Base-by-base conservation (phyloP, 1,140 invertebrate species). In the Aleiodes sp. region DNA sequence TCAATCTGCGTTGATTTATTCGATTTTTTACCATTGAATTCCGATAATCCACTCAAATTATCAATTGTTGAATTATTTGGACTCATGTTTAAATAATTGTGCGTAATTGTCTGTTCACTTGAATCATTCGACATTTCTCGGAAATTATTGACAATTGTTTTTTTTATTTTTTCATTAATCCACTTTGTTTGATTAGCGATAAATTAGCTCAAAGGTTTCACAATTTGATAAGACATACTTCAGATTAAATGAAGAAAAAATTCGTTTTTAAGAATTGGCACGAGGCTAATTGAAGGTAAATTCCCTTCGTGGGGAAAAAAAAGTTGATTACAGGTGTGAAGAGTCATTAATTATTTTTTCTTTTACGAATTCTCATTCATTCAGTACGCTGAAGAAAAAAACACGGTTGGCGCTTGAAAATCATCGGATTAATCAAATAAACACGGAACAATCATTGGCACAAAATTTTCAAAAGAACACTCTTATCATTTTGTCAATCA, bases 1-100 rank as follows among this genome's bases (percentile, higher is more conserved):
- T 84, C 83, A 1, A 75, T 82, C 57, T 83, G 81, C 3, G 83
- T 85, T 4, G 76, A 80, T 67, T 83, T 84, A 39, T 76, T 76
- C 1, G 64, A 78, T 52, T 65, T 80, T 19, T 16, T 2, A 7
- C 46, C 46, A 10, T 6, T 52, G 14, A 52, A 24, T 21, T 52
- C 46, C 14, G 46, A 52, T 35, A 35, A 6, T 35, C 31, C 4
- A 4, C 31, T 35, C 31, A 6, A 10, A 35, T 35, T 35, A 10
- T 4, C 31, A 35, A 10, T 35, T 35, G 10, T 35, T 35, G 39
- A 1, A 43, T 6, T 43, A 8, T 8, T 43, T 16, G n/a, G n/a
- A 2, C n/a, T 6, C 39, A 43, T 43, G 39, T 16, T 43, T 16
- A 43, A 43, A 4, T n/a, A 43, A n/a, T n/a, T n/a, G 39, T 43